Evolutionary conservation across 2,113 vertebrate genomes (phyloP).

Genomic region (Carlito syrichta): DNA sequence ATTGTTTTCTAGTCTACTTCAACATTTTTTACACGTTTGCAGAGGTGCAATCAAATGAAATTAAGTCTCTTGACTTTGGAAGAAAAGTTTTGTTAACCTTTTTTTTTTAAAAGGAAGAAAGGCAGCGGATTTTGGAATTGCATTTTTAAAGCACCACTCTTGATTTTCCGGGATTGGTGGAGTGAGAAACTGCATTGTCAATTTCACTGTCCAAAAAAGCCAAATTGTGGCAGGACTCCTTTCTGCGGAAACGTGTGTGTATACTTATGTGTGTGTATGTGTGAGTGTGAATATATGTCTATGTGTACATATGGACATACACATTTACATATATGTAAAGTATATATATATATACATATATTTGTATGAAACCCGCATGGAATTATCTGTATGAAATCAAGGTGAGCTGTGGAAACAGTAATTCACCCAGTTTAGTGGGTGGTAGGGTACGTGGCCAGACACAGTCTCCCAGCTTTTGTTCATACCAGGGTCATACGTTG

Average conservation of each 20-base stretch:
- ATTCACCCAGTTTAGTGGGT: slow-evolving; percentile 75
- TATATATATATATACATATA: slow-evolving; percentile 45
- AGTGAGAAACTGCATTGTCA: slow-evolving; percentile 47
- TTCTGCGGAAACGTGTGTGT: slow-evolving; percentile 71
- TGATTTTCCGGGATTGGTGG: slow-evolving; percentile 60
- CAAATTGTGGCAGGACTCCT: slow-evolving; percentile 74
- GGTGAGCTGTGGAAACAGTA: slow-evolving; percentile 64
- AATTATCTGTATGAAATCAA: slow-evolving; percentile 65
- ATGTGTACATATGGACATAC: slow-evolving; percentile 73
- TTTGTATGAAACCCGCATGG: slow-evolving; percentile 63
- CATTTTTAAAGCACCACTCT: slow-evolving; percentile 72
- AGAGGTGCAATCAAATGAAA: slow-evolving; percentile 81
- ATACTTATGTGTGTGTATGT: slow-evolving; percentile 64
- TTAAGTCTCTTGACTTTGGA: slow-evolving; percentile 78
- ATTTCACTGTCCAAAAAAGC: slow-evolving; percentile 70
- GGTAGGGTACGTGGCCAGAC: slow-evolving; percentile 73
- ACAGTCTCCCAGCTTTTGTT: slow-evolving; percentile 68
- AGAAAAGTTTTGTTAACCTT: slow-evolving; percentile 68
- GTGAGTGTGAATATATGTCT: slow-evolving; percentile 72
- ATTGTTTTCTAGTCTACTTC: slow-evolving; percentile 71
- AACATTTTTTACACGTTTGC: slow-evolving; percentile 77
- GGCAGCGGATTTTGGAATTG: slow-evolving; percentile 61
- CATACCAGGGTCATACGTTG: slow-evolving; percentile 73
- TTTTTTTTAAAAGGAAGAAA: slow-evolving; percentile 58
- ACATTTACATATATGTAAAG: slow-evolving; percentile 75